These are phyloP conservation scores for Notolepis coatsorum DNA, from an alignment of 2,797 vertebrate species.

Conservation along the genomic window DNA sequence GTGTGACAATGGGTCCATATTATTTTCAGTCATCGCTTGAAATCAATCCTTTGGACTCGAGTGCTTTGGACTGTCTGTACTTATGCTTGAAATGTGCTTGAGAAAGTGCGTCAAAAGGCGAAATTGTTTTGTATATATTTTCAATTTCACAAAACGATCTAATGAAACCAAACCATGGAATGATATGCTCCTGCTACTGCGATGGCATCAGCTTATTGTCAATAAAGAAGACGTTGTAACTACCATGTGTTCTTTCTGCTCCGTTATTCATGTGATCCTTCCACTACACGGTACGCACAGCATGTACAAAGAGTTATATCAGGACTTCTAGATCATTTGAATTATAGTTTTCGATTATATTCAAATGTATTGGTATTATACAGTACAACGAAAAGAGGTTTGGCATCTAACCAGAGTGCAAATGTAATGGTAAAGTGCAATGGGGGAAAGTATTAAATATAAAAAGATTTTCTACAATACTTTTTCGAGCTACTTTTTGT, in stretches of 20 bases:
- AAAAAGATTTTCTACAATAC: too few relatives aligned
- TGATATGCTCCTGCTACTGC: slow-evolving; percentile 28
- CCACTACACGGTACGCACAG: too few relatives aligned
- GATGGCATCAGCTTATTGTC: slow-evolving; percentile 35
- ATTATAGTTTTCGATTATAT: too few relatives aligned
- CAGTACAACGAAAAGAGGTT: too few relatives aligned
- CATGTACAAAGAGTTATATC: too few relatives aligned
- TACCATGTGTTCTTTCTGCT: slow-evolving; percentile 17
- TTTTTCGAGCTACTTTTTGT: too few relatives aligned
- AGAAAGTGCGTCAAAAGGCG: slow-evolving; percentile 20
- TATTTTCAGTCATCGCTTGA: slow-evolving; percentile 38
- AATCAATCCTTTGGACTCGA: slow-evolving; percentile 1
- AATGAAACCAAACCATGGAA: slow-evolving; percentile 20
- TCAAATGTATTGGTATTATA: too few relatives aligned
- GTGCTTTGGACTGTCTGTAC: slow-evolving; percentile 11
- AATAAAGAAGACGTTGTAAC: slow-evolving; percentile 74
- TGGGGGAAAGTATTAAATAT: too few relatives aligned
- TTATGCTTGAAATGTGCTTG: slow-evolving; percentile 25
- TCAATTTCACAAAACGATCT: slow-evolving; percentile 4
- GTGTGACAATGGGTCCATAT: slow-evolving; percentile 46
- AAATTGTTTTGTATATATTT: slow-evolving; percentile 24
- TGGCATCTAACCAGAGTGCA: too few relatives aligned
- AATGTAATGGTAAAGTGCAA: too few relatives aligned
- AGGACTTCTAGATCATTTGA: too few relatives aligned
- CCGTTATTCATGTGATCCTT: too few relatives aligned